Conservation (phyloP, 2,113 vertebrate genomes). For the Oncorhynchus tshawytscha region DNA sequence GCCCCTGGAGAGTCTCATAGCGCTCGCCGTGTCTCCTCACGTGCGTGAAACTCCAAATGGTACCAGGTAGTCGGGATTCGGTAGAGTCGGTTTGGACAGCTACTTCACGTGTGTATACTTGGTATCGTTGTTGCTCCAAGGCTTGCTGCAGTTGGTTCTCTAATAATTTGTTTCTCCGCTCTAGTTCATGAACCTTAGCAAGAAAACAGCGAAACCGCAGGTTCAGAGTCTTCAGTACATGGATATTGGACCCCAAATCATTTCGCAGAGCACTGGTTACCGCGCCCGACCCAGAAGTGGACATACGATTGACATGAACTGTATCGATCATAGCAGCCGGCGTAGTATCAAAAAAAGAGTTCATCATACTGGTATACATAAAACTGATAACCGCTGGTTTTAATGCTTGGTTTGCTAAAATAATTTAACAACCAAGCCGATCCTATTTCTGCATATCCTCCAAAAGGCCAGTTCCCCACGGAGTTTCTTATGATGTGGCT, state of each 20-base stretch:
- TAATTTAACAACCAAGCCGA: slow-evolving; percentile 4
- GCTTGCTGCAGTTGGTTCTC: slow-evolving; percentile 83
- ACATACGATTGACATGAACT: slow-evolving; percentile 42
- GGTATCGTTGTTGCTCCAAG: slow-evolving; percentile 66
- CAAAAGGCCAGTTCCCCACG: slow-evolving; percentile 27
- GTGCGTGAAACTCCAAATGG: slow-evolving; percentile 89
- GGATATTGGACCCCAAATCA: slow-evolving; percentile 89
- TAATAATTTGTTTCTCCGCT: slow-evolving; percentile 83
- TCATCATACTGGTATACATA: slow-evolving; percentile 72
- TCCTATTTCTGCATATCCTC: slow-evolving; percentile 45
- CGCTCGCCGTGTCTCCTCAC: slow-evolving; percentile 81
- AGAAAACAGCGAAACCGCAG: slow-evolving; percentile 88
- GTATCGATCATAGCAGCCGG: slow-evolving; percentile 37
- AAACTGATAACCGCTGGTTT: slow-evolving; percentile 17
- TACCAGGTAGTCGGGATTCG: slow-evolving; percentile 79
- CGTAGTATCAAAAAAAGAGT: slow-evolving; percentile 79
- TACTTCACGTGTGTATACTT: slow-evolving; percentile 75
- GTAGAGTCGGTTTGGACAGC: slow-evolving; percentile 79
- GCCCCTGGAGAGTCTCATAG: slow-evolving; percentile 79
- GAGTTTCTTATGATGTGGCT: slow-evolving; percentile 51
- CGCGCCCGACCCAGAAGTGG: slow-evolving; percentile 58
- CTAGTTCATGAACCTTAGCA: slow-evolving; percentile 87
- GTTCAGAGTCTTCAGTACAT: slow-evolving; percentile 88
- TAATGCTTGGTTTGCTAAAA: slow-evolving; percentile 11
- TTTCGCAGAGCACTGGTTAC: slow-evolving; percentile 82